These are phyloP conservation scores for Polypterus senegalus DNA, from an alignment of 2,113 vertebrate genomes.

Conservation along the genomic window DNA sequence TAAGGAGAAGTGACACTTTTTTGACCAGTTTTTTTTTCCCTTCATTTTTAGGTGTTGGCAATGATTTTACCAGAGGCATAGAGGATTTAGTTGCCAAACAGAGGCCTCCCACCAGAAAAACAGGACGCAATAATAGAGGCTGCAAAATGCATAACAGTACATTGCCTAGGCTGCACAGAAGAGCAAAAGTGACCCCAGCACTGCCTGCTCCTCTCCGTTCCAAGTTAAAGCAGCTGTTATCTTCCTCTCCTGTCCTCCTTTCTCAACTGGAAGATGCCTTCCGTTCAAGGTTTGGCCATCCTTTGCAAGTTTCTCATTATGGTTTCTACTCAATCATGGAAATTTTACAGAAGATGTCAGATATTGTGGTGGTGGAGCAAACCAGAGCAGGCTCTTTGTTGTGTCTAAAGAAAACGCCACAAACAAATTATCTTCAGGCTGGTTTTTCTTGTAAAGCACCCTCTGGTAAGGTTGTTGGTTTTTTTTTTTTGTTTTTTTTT, in stretches of 20 bases:
- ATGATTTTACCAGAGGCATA: constrained; percentile 62
- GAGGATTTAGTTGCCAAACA: constrained; percentile 66
- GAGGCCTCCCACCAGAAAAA: constrained; percentile 23
- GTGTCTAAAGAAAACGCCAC: constrained; percentile 35
- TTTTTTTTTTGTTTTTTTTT: too few species aligned
- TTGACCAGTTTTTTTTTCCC: too few species aligned
- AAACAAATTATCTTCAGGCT: too few species aligned
- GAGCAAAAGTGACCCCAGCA: constrained; percentile 33
- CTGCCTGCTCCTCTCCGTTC: constrained; percentile 59
- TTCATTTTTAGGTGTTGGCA: constrained; percentile 48
- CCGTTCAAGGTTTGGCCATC: constrained; percentile 51
- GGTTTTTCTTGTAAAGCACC: too few species aligned
- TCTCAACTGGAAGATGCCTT: constrained; percentile 59
- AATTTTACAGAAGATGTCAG: constrained; percentile 50
- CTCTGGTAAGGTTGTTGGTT: too few species aligned
- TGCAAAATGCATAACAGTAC: not conserved
- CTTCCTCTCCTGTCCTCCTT: constrained; percentile 56
- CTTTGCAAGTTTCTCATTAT: constrained; percentile 48
- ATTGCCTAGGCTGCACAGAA: constrained; percentile 29
- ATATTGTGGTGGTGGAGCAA: constrained; percentile 55
- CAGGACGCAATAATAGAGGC: not conserved
- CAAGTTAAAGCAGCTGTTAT: constrained; percentile 64
- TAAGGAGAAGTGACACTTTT: too few species aligned
- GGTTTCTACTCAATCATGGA: constrained; percentile 72
- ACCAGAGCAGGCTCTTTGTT: constrained; percentile 61